Percentiles rank a stretch among this genome's conserved stretches.
These are phyloP conservation scores for Miichthys miiuy DNA, from an alignment of 2,797 vertebrate genomes.

Conservation along the genomic window DNA sequence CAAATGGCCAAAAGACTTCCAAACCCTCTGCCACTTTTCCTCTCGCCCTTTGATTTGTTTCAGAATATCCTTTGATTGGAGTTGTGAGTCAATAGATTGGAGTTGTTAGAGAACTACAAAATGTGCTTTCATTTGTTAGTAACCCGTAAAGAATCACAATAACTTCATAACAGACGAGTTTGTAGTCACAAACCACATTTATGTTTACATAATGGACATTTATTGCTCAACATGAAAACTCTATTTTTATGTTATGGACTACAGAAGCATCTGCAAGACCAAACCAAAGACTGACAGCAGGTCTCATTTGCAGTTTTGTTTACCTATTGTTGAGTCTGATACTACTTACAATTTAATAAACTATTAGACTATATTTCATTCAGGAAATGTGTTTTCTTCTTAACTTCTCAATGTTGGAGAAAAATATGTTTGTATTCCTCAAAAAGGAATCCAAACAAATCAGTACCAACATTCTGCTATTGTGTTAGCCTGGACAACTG, in stretches of 20 bases:
- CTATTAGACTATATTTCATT: neutral
- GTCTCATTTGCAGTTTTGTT: neutral
- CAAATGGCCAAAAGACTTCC: neutral
- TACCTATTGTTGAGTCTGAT: neutral
- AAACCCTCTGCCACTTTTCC: neutral
- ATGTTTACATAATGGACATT: neutral
- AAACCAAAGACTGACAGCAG: too few relatives aligned
- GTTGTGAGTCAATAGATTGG: neutral
- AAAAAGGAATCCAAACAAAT: neutral
- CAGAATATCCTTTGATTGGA: neutral
- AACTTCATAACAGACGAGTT: neutral
- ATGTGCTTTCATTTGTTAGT: neutral
- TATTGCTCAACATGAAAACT: constrained; percentile 7
- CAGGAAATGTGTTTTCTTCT: neutral
- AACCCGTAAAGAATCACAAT: neutral
- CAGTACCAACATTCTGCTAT: neutral
- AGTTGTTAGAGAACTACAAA: constrained; percentile 2
- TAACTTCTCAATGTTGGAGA: neutral
- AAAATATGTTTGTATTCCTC: neutral
- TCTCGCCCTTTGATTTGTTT: neutral
- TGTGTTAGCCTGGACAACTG: neutral
- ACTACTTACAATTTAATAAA: neutral
- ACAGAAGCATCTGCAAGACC: neutral
- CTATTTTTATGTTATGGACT: neutral
- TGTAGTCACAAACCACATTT: neutral